These are phyloP conservation scores for Malaclemys terrapin DNA, from an alignment of 2,113 vertebrate genomes.

Conservation along the genomic window DNA sequence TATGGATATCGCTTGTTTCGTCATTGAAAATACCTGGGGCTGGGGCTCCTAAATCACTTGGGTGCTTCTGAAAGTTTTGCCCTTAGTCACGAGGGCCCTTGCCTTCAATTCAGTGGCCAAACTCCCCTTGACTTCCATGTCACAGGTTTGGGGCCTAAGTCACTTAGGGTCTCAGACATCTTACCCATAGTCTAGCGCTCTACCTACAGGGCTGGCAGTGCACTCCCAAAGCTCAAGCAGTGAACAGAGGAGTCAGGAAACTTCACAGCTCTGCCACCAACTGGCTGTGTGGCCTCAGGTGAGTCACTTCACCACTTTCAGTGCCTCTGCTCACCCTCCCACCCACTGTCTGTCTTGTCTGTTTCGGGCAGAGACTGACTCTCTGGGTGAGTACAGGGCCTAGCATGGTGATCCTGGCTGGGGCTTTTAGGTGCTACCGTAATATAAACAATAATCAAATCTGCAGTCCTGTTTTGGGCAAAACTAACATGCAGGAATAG, in stretches of 20 bases:
- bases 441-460: no score
- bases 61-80: background rate
- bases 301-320: background rate
- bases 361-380: no score
- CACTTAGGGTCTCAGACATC: background rate
- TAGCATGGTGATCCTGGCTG: background rate
- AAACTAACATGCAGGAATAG: background rate
- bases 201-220: background rate
- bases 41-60: background rate
- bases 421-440: background rate
- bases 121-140: no score
- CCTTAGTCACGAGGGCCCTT: fast-evolving
- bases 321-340: background rate
- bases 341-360: background rate
- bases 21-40: no score
- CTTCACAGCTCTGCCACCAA: background rate
- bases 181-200: background rate
- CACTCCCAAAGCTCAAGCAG: no score
- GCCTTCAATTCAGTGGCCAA: no score
- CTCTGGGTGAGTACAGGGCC: no score
- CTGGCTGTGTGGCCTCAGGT: background rate
- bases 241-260: background rate
- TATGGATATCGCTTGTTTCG: no score
- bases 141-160: background rate
- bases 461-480: background rate